Base-by-base conservation (phyloP, 2,888 invertebrate genomes). In the Philereme transversata region DNA sequence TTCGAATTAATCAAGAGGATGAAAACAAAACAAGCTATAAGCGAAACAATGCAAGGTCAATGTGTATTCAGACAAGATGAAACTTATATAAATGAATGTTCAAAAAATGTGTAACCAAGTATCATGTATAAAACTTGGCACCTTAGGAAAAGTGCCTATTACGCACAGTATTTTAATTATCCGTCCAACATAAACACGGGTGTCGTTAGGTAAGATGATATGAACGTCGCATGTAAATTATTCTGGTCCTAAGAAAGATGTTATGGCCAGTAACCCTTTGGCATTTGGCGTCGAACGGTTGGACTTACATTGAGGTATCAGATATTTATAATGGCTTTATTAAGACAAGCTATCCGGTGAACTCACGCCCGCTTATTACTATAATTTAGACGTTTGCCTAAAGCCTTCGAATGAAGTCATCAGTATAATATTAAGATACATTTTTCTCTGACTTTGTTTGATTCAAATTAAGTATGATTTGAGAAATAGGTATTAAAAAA, bases 321-420 rank as follows among this genome's bases (percentile, higher is more conserved):
- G 86, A 90, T 89, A 90, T 90, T 86, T 90, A 87, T 91, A 91
- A 92, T 92, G 88, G 86, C 92, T 92, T 90, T 90, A 92, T 92
- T 89, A 90, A 90, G 87, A 84, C 86, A 78, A 82, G 82, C 85
- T 81, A 85, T 86, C 82, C 83, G 74, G 75, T 78, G 82, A 84
- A 82, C 85, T 88, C 88, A 87, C 89, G 86, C 89, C 88, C 90
- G 87, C 86, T 91, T 92, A 91, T 92, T 92, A 91, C 90, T 87
- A 87, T 92, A 91, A 92, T 91, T 88, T 90, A 91, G 90, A 89
- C 88, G 88, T 86, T 82, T 90, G 89, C 90, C 90, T 82, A 88
- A 88, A 91, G 90, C 87, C 61, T 81, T 73, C 73, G 82, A 88
- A 92, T 92, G 88, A 91, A 92, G 91, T 90, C 91, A 90, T 91